phyloP scores from a whole-genome alignment of 2,113 vertebrate species.

The Solenodon paradoxus region DNA sequence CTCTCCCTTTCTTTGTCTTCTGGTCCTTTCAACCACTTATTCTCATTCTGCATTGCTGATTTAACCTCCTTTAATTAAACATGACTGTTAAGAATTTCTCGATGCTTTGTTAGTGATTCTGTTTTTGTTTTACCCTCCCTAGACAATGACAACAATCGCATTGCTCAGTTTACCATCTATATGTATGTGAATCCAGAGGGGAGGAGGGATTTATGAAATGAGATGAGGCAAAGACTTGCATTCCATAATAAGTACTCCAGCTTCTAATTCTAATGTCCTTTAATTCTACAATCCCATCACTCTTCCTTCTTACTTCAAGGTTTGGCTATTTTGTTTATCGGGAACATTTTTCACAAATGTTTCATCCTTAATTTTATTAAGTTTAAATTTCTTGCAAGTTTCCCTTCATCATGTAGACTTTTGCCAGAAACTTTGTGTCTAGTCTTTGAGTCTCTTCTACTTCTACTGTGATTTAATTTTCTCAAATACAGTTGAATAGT shows the following conservation, averaged over 20 bases:
- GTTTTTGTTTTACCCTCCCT: not conserved
- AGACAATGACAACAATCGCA: not conserved
- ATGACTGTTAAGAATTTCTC: not conserved
- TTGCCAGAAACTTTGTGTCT: not conserved
- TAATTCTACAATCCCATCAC: not conserved
- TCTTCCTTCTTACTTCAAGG: not conserved
- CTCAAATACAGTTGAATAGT: not conserved
- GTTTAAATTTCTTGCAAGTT: not conserved
- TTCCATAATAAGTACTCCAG: not conserved
- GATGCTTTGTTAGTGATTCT: not conserved
- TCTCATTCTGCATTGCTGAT: not conserved
- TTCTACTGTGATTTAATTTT: not conserved
- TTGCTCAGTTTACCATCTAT: not conserved
- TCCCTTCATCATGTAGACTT: not conserved
- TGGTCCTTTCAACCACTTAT: not conserved
- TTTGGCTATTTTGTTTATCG: not conserved
- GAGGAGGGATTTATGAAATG: not conserved
- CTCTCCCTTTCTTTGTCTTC: not conserved
- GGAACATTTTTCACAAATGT: not conserved
- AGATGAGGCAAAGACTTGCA: not conserved
- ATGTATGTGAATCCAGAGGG: not conserved
- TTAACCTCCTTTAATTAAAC: not conserved
- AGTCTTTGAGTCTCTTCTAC: not conserved
- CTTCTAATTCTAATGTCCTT: not conserved
- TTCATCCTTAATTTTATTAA: not conserved